A percentile compares a stretch with the other conserved stretches of the same genome.
phyloP scores from a whole-genome alignment of 2,888 invertebrate species.

The Hyalella azteca region DNA sequence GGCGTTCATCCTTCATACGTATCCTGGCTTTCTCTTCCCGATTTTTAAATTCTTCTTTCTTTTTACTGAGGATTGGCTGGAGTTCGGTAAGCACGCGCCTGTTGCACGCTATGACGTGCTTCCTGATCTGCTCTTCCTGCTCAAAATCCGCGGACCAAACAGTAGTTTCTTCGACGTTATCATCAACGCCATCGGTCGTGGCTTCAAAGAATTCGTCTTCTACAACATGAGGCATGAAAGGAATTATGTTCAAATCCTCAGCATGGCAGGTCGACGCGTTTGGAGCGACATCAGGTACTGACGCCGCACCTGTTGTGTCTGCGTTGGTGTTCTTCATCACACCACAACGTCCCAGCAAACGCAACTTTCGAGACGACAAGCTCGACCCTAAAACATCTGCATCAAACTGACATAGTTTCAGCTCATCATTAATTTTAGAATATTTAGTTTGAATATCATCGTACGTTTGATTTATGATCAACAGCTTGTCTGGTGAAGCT shows the following conservation, averaged over 20 bases:
- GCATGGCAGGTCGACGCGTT: background rate
- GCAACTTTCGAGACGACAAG: background rate
- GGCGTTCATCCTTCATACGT: background rate
- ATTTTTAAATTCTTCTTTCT: background rate
- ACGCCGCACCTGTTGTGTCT: too few relatives aligned
- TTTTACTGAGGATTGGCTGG: background rate
- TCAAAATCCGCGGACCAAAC: background rate
- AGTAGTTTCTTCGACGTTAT: background rate
- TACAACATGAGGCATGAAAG: background rate
- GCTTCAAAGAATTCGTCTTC: constrained; percentile 19
- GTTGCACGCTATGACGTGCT: constrained; percentile 4
- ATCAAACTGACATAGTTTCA: constrained; percentile 3
- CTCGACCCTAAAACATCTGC: background rate
- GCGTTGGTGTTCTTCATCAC: background rate
- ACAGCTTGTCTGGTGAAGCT: background rate
- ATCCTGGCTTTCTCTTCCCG: constrained; percentile 12
- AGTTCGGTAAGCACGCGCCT: constrained; percentile 28
- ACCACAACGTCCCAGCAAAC: background rate
- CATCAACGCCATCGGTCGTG: background rate
- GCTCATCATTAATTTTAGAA: background rate
- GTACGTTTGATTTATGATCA: too few relatives aligned
- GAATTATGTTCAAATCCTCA: background rate
- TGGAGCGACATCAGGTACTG: background rate
- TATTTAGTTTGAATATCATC: background rate
- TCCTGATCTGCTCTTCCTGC: constrained; percentile 1